These are phyloP conservation scores for Araneus ventricosus DNA, from an alignment of 1,140 invertebrate species.

Conservation along the genomic window DNA sequence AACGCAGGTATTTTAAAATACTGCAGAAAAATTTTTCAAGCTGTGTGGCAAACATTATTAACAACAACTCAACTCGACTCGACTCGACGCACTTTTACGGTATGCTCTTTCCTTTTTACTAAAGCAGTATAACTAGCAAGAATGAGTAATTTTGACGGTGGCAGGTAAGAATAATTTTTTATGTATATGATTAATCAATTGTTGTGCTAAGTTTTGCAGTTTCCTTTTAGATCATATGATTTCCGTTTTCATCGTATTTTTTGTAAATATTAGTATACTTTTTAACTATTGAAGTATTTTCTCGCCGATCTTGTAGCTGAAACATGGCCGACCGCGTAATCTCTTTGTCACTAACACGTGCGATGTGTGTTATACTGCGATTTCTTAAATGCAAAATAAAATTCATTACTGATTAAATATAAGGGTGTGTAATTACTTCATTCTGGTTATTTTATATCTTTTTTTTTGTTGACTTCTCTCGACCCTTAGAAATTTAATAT, in stretches of 20 bases:
- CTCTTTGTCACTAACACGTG: slow-evolving; percentile 71
- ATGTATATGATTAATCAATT: neutral
- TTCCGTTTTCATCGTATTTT: neutral
- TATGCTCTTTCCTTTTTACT: slow-evolving; percentile 54
- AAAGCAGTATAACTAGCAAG: neutral
- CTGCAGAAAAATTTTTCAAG: too few relatives aligned
- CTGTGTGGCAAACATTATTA: too few relatives aligned
- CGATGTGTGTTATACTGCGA: neutral
- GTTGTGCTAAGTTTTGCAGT: neutral
- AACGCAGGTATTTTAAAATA: too few relatives aligned
- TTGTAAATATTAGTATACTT: too few relatives aligned
- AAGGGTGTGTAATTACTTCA: neutral
- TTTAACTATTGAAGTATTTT: neutral
- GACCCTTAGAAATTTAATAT: neutral
- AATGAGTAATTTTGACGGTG: slow-evolving; percentile 51
- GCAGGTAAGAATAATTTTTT: slow-evolving; percentile 33
- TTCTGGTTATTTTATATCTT: neutral
- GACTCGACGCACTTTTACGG: neutral
- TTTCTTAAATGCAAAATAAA: neutral
- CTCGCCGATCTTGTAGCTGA: neutral
- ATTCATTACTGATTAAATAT: too few relatives aligned
- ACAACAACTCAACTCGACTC: slow-evolving; percentile 11
- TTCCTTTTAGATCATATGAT: neutral
- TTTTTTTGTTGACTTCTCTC: too few relatives aligned
- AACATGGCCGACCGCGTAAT: slow-evolving; percentile 64